phyloP scores from a whole-genome alignment of 2,888 invertebrate species.

The Dryobotodes eremita region DNA sequence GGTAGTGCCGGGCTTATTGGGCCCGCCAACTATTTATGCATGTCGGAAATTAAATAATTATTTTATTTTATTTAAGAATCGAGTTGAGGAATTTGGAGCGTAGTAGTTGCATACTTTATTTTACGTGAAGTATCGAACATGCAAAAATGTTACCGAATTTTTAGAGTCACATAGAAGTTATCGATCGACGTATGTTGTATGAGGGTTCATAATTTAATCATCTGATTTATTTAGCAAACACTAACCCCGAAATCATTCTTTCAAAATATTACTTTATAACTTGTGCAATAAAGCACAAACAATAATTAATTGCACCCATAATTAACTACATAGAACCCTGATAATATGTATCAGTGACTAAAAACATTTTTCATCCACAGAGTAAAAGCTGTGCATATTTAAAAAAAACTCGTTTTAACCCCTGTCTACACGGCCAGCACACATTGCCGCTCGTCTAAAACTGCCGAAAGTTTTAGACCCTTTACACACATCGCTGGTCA shows the following conservation, averaged over 20 bases:
- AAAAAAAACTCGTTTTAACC: constrained; percentile 80
- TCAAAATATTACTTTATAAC: neutral
- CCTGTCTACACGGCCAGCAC: constrained; percentile 72
- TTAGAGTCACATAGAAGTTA: no score
- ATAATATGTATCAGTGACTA: constrained; percentile 21
- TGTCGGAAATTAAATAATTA: constrained; percentile 42
- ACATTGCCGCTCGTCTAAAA: constrained; percentile 76
- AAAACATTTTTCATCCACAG: constrained; percentile 44
- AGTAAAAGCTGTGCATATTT: constrained; percentile 70
- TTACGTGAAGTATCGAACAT: neutral
- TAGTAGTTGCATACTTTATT: neutral
- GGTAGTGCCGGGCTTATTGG: constrained; percentile 60
- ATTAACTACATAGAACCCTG: neutral
- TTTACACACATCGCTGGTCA: constrained; percentile 87
- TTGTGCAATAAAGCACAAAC: neutral
- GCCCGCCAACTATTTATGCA: constrained; percentile 50
- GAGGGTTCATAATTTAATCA: neutral
- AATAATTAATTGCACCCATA: constrained; percentile 22
- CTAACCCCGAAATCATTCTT: neutral
- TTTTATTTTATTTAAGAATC: constrained; percentile 28
- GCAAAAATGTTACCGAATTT: neutral
- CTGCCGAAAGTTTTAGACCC: constrained; percentile 86
- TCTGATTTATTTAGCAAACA: neutral
- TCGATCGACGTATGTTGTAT: neutral
- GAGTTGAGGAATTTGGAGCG: neutral